Evolutionary conservation across 1,140 invertebrate genomes (phyloP), one percentile per base, ranked within the genome.

Genomic region (Melanaphis sacchari): DNA sequence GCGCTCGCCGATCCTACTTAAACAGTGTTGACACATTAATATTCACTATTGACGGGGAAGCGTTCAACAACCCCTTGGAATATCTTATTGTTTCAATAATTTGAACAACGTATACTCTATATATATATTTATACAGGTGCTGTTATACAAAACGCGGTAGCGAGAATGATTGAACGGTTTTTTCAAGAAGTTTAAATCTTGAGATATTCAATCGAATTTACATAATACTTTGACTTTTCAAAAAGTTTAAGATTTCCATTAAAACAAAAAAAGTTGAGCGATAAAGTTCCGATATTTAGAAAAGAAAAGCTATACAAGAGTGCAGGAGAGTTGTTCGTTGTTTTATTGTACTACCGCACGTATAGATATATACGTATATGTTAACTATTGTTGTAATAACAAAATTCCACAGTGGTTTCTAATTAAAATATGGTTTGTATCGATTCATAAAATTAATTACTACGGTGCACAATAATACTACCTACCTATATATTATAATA

Each of bases 171-270:
- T 52, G 87, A 89, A 89, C 36, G 88, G 36, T 40, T 89, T 89
- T 89, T 52, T 54, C 88, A 40, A 89, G 49, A 54, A 89, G 49
- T 52, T 89, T 38, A 89, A 89, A 49, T 89, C 88, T 89, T 26
- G 88, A 89, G 87, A 89, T 89, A 89, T 89, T 89, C 46, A 52
- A 88, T 88, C 46, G n/a, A 89, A 89, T 89, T 89, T 89, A 40
- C 88, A 89, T 89, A 89, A 89, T 54, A 31, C 88, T 89, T 89
- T 26, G 88, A 38, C 49, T 89, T 89, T 24, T 40, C 24, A 1
- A 21, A 89, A 89, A 89, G 46, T 89, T 89, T 40, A 89, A 89
- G 88, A 89, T 89, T 89, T 54, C 46, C 46, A 89, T 54, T 54
- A 89, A 54, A 54, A 88, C 43, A 88, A 46, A n/a, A n/a, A 89